A percentile compares a stretch with the other conserved stretches of the same genome.
Evolutionary conservation across 2,888 invertebrate genomes (phyloP).

Genomic region (Nomada lathburiana): DNA sequence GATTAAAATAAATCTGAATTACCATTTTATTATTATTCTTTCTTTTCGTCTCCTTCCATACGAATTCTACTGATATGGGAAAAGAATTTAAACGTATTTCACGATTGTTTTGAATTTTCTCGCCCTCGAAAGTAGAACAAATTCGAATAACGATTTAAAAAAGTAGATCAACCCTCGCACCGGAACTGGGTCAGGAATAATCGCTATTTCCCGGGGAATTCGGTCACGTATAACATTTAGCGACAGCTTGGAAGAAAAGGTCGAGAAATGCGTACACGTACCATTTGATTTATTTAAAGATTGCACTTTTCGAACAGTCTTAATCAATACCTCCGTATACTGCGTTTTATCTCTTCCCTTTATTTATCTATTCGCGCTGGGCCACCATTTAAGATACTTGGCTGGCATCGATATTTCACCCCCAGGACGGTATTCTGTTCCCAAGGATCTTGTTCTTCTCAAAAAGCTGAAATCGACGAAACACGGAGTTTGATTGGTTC

Average conservation of each 20-base stretch:
- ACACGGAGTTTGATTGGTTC: not conserved
- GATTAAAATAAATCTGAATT: constrained; percentile 39
- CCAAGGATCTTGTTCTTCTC: not conserved
- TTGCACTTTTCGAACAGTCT: not conserved
- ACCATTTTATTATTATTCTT: not conserved
- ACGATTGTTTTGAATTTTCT: not conserved
- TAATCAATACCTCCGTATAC: too few species aligned
- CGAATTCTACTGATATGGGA: not conserved
- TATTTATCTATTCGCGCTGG: constrained; percentile 9
- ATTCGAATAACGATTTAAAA: constrained; percentile 56
- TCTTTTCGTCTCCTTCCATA: not conserved
- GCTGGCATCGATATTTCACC: constrained; percentile 16
- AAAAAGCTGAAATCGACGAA: not conserved
- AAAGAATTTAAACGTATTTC: not conserved
- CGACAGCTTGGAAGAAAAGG: not conserved
- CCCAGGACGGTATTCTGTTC: constrained; percentile 15
- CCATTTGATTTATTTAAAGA: not conserved
- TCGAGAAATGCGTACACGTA: not conserved
- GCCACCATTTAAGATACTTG: constrained; percentile 15
- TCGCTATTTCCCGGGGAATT: constrained; percentile 50
- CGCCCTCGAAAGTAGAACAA: constrained; percentile 35
- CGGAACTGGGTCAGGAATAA: constrained; percentile 47
- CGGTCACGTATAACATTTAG: constrained; percentile 41
- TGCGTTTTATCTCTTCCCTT: constrained; percentile 35
- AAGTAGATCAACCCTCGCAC: constrained; percentile 23